A percentile compares a stretch with the other conserved stretches of the same genome.
Evolutionary conservation across 2,113 vertebrate species (phyloP).

Genomic region (Xenopus tropicalis): DNA sequence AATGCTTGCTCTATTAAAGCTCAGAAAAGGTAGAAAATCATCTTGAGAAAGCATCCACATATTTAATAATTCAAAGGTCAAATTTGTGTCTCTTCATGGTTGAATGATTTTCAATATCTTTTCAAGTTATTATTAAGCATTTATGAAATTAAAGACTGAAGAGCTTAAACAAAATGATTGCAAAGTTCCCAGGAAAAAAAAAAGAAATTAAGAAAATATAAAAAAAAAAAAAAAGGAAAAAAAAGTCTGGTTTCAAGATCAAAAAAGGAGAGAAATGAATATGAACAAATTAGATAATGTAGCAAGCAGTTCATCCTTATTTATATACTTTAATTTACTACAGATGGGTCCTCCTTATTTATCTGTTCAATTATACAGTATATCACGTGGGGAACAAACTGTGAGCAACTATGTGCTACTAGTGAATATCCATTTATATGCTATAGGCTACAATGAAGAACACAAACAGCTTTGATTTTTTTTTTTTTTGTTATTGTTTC

Average conservation of each 20-base stretch:
- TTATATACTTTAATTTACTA: no score
- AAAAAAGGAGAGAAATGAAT: neutral
- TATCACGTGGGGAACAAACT: no score
- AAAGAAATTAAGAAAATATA: neutral
- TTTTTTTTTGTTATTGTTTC: no score
- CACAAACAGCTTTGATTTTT: no score
- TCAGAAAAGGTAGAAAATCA: slow-evolving; percentile 35
- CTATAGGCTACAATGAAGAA: no score
- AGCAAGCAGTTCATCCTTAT: no score
- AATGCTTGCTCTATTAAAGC: slow-evolving; percentile 38
- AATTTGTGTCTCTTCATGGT: slow-evolving; percentile 39
- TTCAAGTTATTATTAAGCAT: slow-evolving; percentile 18
- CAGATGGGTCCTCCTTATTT: no score
- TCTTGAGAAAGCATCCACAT: slow-evolving; percentile 41
- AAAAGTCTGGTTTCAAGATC: neutral
- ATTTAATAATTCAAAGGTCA: slow-evolving; percentile 45
- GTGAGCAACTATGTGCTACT: no score
- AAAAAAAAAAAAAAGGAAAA: neutral
- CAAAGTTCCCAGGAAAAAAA: slow-evolving; percentile 8
- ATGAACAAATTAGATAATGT: no score
- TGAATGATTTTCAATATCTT: slow-evolving; percentile 32
- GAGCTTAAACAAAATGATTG: slow-evolving; percentile 9
- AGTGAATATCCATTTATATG: no score
- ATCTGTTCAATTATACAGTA: no score
- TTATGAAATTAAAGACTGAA: slow-evolving; percentile 2